These are phyloP conservation scores for Ochlodes sylvanus DNA, from an alignment of 2,888 invertebrate genomes.

Conservation along the genomic window DNA sequence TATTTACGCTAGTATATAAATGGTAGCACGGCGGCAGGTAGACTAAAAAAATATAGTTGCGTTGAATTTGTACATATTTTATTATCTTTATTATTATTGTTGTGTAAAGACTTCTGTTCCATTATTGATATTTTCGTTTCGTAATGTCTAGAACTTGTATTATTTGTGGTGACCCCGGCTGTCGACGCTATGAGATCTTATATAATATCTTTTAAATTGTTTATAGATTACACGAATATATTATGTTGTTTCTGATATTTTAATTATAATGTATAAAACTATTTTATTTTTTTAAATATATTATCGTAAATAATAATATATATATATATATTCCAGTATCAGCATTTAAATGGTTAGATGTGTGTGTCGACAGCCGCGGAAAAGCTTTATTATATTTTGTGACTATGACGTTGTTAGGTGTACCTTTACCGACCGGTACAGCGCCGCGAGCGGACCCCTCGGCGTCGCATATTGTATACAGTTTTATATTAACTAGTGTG, in stretches of 20 bases:
- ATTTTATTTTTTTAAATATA: too few relatives aligned
- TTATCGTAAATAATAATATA: too few relatives aligned
- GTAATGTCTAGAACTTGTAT: conserved; percentile 39
- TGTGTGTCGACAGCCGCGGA: background rate
- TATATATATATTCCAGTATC: background rate
- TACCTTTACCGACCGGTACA: background rate
- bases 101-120: conserved; percentile 76
- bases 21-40: conserved; percentile 42
- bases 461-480: conserved; percentile 34
- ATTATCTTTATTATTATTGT: conserved; percentile 61
- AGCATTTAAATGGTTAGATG: background rate
- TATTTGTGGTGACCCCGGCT: conserved; percentile 16
- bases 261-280: too few relatives aligned
- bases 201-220: too few relatives aligned
- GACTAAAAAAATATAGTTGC: conserved; percentile 60
- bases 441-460: conserved; percentile 15
- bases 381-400: conserved; percentile 13
- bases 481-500: conserved; percentile 35
- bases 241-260: background rate
- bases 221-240: too few relatives aligned
- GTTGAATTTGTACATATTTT: conserved; percentile 71
- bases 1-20: conserved; percentile 22
- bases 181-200: conserved; percentile 9
- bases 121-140: conserved; percentile 53
- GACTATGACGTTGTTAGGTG: conserved; percentile 24